Conservation (phyloP, 2,888 invertebrate genomes). For the Oligia latruncula region DNA sequence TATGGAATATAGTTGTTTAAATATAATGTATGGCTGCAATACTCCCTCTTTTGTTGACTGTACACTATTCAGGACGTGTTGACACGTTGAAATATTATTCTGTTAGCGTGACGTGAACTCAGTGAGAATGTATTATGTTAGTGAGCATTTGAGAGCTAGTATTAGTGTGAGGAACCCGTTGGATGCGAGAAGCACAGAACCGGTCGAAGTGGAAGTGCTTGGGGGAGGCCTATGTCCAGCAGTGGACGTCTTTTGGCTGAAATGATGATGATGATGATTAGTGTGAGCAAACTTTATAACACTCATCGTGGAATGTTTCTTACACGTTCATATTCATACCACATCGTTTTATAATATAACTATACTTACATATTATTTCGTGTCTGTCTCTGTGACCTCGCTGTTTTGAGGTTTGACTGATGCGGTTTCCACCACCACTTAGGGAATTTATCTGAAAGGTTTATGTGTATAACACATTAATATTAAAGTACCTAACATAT, state of each 20-base stretch:
- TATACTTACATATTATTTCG: not conserved
- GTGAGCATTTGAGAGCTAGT: not conserved
- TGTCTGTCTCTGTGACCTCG: not conserved
- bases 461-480: not conserved
- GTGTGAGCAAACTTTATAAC: not conserved
- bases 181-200: too few species aligned
- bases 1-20: too few species aligned
- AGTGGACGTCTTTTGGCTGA: too few species aligned
- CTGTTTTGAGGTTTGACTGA: not conserved
- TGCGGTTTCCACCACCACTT: not conserved
- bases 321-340: not conserved
- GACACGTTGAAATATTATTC: constrained; percentile 26
- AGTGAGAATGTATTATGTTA: not conserved
- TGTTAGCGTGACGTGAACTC: constrained; percentile 12
- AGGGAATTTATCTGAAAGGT: not conserved
- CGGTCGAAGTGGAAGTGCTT: too few species aligned
- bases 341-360: not conserved
- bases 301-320: not conserved
- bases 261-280: too few species aligned
- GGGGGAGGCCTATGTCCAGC: too few species aligned
- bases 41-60: not conserved
- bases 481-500: not conserved
- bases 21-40: not conserved
- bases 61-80: constrained; percentile 7
- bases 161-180: not conserved